Evolutionary conservation across 2,888 invertebrate species (phyloP).

Genomic region (Caenorhabditis wallacei): DNA sequence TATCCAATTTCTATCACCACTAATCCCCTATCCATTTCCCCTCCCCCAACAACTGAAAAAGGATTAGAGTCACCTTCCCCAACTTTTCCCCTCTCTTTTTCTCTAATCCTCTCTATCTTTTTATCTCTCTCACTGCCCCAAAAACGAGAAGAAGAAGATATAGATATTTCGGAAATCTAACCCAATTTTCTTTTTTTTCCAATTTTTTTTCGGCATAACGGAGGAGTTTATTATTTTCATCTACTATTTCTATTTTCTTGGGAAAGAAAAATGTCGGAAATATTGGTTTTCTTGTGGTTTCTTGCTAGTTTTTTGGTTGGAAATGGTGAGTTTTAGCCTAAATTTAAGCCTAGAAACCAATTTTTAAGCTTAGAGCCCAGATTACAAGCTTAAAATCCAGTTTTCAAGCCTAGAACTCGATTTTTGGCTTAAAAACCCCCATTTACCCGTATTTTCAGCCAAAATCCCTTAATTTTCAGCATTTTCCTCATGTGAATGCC

Average conservation of each 20-base stretch:
- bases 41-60: too few species aligned
- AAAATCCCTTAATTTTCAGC: not conserved
- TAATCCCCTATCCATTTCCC: too few species aligned
- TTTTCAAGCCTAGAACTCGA: too few species aligned
- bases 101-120: too few species aligned
- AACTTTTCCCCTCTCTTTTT: too few species aligned
- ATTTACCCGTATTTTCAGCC: too few species aligned
- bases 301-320: not conserved
- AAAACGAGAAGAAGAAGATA: not conserved
- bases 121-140: too few species aligned
- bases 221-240: not conserved
- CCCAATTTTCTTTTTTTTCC: not conserved
- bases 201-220: not conserved
- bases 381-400: too few species aligned
- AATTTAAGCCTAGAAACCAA: not conserved
- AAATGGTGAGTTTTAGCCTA: not conserved
- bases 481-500: slow-evolving; percentile 43
- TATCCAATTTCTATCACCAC: too few species aligned
- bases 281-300: slow-evolving; percentile 2
- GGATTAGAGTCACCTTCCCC: too few species aligned
- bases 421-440: too few species aligned
- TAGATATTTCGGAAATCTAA: not conserved
- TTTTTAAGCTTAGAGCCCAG: too few species aligned
- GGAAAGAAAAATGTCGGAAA: not conserved
- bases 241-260: not conserved